Evolutionary conservation across 2,113 vertebrate species (phyloP), one percentile per base, ranked within the genome.

Genomic region (Echinops telfairi): DNA sequence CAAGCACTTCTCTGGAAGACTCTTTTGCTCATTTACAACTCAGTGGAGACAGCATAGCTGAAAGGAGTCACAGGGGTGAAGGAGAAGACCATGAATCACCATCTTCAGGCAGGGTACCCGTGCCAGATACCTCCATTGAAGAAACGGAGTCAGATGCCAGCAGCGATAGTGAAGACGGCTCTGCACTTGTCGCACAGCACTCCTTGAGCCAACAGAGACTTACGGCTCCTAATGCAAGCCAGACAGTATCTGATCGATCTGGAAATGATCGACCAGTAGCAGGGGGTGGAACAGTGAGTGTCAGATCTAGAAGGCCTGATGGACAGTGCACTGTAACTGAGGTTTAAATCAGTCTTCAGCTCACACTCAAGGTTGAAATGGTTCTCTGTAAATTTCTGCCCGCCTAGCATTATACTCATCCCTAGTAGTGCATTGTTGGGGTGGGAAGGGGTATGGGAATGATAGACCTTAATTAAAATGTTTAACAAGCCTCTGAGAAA

Each of bases 251-350:
- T 79, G 99, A 98, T 73, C 97, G 94, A 96, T 86, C 97, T 11
- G 97, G 83, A 89, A 97, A 82, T 87, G 99, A 98, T 78, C 97
- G 95, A 92, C 88, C 98, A 85, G 97, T 97, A 94, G 98, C 98
- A 68, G 97, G 98, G 58, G 98, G 97, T 0, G 98, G 98, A 88
- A 96, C 97, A 76, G 97, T 93, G 38, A 97, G 94, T 92, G 94
- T 98, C 70, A 98, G 99, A 88, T 99, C 99, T 64, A 98, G 98
- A 84, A 98, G 99, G 97, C 99, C 99, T 19, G 99, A 99, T 92
- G 99, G 99, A 97, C 99, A 99, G 98, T 99, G 99, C 97, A 99
- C 99, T 57, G 98, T 99, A 96, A 99, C 99, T 88, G 99, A 99
- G 96, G 99, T 99, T 97, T 99, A 98, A 99, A 97, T 99, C 98